A percentile compares a stretch with the other conserved stretches of the same genome.
Conservation (phyloP, 2,113 vertebrate species). For the Amphilophus citrinellus region DNA sequence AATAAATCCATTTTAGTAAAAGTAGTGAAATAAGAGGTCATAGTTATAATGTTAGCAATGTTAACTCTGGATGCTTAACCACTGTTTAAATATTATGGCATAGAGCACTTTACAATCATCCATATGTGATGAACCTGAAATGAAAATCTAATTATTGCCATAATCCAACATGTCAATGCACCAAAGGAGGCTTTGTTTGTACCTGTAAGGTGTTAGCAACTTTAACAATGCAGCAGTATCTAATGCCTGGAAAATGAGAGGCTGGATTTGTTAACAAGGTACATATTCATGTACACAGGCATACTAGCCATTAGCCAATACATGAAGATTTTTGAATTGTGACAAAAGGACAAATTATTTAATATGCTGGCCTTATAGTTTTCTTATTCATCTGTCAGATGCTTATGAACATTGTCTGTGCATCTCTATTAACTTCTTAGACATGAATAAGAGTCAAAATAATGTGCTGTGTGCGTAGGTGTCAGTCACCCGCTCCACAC, state of each 20-base stretch:
- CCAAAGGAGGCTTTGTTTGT: too few species aligned
- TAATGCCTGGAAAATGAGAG: too few species aligned
- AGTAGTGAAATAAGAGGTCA: too few species aligned
- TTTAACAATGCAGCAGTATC: too few species aligned
- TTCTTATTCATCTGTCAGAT: slow-evolving; percentile 5
- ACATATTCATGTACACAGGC: too few species aligned
- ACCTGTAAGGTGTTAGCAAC: too few species aligned
- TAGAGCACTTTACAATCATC: too few species aligned
- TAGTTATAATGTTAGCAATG: neutral
- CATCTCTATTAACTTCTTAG: neutral
- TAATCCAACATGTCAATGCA: too few species aligned
- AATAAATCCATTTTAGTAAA: neutral
- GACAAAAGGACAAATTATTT: neutral
- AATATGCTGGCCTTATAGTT: neutral
- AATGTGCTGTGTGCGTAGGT: neutral
- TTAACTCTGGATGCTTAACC: neutral
- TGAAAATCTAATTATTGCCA: too few species aligned
- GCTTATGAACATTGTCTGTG: slow-evolving; percentile 1
- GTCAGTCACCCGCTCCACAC: slow-evolving; percentile 1
- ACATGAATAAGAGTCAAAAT: neutral
- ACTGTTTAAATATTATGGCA: too few species aligned
- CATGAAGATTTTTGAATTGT: slow-evolving; percentile 1
- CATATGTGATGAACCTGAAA: too few species aligned
- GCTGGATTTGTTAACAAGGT: too few species aligned
- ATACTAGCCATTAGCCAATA: neutral